Percentiles rank a stretch among this genome's conserved stretches.
Evolutionary conservation across 2,888 invertebrate genomes (phyloP).

Genomic region (Pseudococcus jackbeardsleyi): DNA sequence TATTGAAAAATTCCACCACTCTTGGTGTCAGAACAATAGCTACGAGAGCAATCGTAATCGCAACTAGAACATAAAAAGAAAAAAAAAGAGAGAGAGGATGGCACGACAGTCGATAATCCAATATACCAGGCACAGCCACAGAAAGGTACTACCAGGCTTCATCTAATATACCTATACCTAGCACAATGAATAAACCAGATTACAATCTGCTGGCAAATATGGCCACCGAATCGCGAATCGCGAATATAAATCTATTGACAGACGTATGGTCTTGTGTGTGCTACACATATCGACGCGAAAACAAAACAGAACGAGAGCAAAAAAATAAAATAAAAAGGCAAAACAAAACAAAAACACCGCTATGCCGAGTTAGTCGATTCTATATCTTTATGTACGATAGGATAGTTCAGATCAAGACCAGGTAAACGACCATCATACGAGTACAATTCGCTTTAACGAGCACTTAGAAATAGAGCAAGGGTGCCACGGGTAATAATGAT

Average conservation of each 20-base stretch:
- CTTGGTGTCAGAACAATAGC: conserved; percentile 54
- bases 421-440: not conserved
- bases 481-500: not conserved
- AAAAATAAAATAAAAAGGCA: not conserved
- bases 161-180: not conserved
- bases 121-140: not conserved
- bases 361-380: not conserved
- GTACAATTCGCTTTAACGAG: not conserved
- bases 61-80: conserved; percentile 45
- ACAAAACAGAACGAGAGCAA: not conserved
- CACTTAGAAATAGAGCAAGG: not conserved
- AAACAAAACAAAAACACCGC: conserved; percentile 4
- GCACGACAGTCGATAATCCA: conserved; percentile 22
- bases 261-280: not conserved
- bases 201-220: conserved; percentile 34
- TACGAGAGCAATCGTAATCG: conserved; percentile 48
- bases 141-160: not conserved
- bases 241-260: conserved; percentile 23
- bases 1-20: conserved; percentile 49
- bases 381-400: not conserved
- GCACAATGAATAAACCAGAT: conserved; percentile 34
- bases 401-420: not conserved
- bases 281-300: not conserved
- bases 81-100: conserved; percentile 15
- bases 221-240: conserved; percentile 19